Conservation (phyloP, 2,797 vertebrate species). For the Tenualosa thibaudeaui region DNA sequence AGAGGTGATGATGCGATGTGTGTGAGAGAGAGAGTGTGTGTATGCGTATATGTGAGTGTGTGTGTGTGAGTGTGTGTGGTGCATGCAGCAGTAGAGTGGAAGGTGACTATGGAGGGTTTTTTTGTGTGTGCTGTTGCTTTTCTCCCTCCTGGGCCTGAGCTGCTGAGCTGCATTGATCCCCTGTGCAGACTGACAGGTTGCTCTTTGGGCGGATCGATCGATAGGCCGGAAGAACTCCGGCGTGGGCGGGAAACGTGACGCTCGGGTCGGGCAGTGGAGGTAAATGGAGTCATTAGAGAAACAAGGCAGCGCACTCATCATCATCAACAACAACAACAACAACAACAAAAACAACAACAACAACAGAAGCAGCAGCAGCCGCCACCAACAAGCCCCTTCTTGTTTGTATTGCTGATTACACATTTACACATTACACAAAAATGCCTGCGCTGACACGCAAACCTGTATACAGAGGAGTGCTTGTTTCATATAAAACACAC, state of each 20-base stretch:
- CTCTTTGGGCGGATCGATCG: conserved; percentile 34
- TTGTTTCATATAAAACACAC: neutral
- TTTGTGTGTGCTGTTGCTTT: neutral
- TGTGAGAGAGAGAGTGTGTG: no score
- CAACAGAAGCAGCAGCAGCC: neutral
- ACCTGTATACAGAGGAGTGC: neutral
- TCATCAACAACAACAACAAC: neutral
- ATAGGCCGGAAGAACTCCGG: neutral
- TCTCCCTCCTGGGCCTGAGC: neutral
- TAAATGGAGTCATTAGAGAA: conserved; percentile 6
- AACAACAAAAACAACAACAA: neutral
- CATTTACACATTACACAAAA: neutral
- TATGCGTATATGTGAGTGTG: no score
- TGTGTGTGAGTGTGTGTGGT: neutral
- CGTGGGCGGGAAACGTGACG: neutral
- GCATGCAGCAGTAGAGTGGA: neutral
- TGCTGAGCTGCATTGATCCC: conserved; percentile 34
- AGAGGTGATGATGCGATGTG: neutral
- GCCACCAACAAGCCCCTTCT: neutral
- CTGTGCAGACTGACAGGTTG: conserved; percentile 35
- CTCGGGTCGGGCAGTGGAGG: neutral
- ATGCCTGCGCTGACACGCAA: neutral
- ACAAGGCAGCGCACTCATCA: neutral
- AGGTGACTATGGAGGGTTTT: neutral
- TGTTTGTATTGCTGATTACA: no score